Conservation (phyloP, 2,797 vertebrate genomes). For the Leptatherina wallacei region DNA sequence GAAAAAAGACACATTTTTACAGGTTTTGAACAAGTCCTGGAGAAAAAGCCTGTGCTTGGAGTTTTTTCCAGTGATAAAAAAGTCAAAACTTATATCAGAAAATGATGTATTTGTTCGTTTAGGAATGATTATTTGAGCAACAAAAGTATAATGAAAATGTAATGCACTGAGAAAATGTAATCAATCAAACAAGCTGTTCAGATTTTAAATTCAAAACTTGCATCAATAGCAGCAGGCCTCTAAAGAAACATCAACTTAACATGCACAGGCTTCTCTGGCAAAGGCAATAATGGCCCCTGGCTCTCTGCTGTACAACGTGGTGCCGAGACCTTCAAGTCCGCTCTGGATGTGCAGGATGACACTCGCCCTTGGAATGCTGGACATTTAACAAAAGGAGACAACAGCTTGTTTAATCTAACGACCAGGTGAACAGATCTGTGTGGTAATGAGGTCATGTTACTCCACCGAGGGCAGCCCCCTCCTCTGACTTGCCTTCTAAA, state of each 20-base stretch:
- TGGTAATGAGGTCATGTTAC: conserved; percentile 65
- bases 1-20: too few relatives aligned
- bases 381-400: conserved; percentile 57
- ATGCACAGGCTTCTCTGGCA: conserved; percentile 26
- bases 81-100: neutral
- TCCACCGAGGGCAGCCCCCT: conserved; percentile 13
- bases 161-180: too few relatives aligned
- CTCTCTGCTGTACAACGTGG: conserved; percentile 8
- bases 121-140: too few relatives aligned
- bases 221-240: conserved; percentile 16
- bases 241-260: conserved; percentile 27
- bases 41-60: neutral
- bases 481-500: conserved; percentile 18
- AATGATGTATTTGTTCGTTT: too few relatives aligned
- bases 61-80: neutral
- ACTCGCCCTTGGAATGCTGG: conserved; percentile 45
- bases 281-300: conserved; percentile 34
- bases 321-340: conserved; percentile 28
- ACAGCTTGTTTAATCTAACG: conserved; percentile 67
- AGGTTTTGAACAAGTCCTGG: neutral
- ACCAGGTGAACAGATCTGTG: conserved; percentile 50
- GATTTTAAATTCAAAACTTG: conserved; percentile 12
- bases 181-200: too few relatives aligned
- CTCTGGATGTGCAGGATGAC: conserved; percentile 25
- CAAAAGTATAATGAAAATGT: too few relatives aligned